Evolutionary conservation across 2,888 invertebrate genomes (phyloP).

Genomic region (Leptogaster cylindrica): DNA sequence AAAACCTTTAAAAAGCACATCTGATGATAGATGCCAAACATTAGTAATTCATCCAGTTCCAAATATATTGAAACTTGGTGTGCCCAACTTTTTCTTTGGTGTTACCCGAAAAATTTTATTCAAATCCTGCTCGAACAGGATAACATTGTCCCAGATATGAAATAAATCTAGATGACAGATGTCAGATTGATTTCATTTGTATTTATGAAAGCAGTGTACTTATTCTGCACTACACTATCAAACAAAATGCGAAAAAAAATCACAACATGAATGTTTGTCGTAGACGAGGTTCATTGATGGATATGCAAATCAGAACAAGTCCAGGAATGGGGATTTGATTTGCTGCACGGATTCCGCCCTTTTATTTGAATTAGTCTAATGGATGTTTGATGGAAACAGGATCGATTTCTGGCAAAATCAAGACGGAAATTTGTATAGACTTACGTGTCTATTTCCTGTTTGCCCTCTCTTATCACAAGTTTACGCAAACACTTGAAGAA

Average conservation of each 20-base stretch:
- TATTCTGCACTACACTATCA: neutral
- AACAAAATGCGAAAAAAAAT: neutral
- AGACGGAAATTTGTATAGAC: neutral
- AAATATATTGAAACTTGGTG: neutral
- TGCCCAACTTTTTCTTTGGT: neutral
- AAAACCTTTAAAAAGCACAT: neutral
- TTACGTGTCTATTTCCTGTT: no score
- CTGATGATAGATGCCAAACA: neutral
- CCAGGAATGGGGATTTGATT: neutral
- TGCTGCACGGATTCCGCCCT: neutral
- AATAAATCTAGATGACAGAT: slow-evolving; percentile 6
- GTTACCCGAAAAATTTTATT: no score
- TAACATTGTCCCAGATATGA: neutral
- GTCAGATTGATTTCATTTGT: slow-evolving; percentile 9
- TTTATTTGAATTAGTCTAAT: neutral
- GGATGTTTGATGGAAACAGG: neutral
- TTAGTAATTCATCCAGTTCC: neutral
- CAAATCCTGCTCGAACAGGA: neutral
- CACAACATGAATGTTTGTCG: neutral
- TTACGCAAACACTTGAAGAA: no score
- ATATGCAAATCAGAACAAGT: neutral
- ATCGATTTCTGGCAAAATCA: neutral
- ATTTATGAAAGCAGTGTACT: slow-evolving; percentile 15
- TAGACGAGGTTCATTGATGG: neutral
- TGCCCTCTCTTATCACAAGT: no score